Conservation (phyloP, 2,888 invertebrate genomes). For the Caenorhabditis sp. region DNA sequence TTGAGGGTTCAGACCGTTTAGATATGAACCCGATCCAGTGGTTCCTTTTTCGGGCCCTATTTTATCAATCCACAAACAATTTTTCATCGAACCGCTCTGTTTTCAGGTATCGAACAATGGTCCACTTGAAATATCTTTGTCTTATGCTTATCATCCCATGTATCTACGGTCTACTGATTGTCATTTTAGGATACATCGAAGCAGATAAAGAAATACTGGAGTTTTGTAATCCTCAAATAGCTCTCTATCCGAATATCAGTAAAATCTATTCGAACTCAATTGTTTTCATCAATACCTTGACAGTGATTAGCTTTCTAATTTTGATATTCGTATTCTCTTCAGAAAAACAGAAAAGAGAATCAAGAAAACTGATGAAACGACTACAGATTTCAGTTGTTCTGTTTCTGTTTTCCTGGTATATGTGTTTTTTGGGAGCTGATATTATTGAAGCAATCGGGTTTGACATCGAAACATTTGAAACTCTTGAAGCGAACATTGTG, state of each 20-base stretch:
- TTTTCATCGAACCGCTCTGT: no score
- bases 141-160: background rate
- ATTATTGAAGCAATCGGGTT: constrained; percentile 17
- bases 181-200: background rate
- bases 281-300: background rate
- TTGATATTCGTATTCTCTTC: background rate
- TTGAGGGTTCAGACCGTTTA: no score
- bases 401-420: constrained; percentile 12
- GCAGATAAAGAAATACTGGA: background rate
- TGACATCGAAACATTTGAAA: background rate
- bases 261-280: background rate
- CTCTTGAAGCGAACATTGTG: background rate
- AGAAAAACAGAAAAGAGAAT: background rate
- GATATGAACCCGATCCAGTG: no score
- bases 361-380: background rate
- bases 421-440: constrained; percentile 26
- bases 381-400: background rate
- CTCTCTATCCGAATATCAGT: background rate
- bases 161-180: background rate
- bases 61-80: background rate
- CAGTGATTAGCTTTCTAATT: background rate
- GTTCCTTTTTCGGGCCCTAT: no score
- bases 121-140: background rate
- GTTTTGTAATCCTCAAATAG: background rate
- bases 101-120: background rate